Evolutionary conservation across 2,888 invertebrate genomes (phyloP).

Genomic region (Melanargia galathea): DNA sequence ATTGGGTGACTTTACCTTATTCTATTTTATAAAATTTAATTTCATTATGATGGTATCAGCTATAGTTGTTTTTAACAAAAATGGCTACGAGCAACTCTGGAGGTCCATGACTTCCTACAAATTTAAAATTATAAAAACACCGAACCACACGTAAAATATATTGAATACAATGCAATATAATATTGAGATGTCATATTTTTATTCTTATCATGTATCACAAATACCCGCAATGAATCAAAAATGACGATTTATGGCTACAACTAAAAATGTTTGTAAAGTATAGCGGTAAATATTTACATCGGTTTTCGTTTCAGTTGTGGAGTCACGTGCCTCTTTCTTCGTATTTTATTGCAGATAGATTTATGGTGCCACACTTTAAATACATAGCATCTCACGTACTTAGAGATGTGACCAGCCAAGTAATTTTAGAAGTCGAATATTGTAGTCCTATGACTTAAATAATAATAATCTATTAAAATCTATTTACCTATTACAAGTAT

Average conservation of each 20-base stretch:
- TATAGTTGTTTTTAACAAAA: too few species aligned
- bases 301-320: slow-evolving; percentile 49
- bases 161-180: not conserved
- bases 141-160: too few species aligned
- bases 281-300: slow-evolving; percentile 67
- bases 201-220: slow-evolving; percentile 28
- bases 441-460: too few species aligned
- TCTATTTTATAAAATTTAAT: too few species aligned
- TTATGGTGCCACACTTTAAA: slow-evolving; percentile 64
- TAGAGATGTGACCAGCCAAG: slow-evolving; percentile 18
- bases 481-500: too few species aligned
- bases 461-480: too few species aligned
- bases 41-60: too few species aligned
- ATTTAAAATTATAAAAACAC: not conserved
- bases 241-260: slow-evolving; percentile 47
- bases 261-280: slow-evolving; percentile 57
- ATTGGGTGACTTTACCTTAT: too few species aligned
- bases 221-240: slow-evolving; percentile 45
- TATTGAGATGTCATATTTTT: not conserved
- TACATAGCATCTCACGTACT: slow-evolving; percentile 54
- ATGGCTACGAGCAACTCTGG: too few species aligned
- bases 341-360: slow-evolving; percentile 67
- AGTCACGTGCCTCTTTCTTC: slow-evolving; percentile 62
- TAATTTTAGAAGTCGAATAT: slow-evolving; percentile 10
- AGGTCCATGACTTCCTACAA: not conserved